Percentiles rank a stretch among this genome's conserved stretches.
These are phyloP conservation scores for Hystrix brachyura DNA, from an alignment of 2,113 vertebrate genomes.

Conservation along the genomic window DNA sequence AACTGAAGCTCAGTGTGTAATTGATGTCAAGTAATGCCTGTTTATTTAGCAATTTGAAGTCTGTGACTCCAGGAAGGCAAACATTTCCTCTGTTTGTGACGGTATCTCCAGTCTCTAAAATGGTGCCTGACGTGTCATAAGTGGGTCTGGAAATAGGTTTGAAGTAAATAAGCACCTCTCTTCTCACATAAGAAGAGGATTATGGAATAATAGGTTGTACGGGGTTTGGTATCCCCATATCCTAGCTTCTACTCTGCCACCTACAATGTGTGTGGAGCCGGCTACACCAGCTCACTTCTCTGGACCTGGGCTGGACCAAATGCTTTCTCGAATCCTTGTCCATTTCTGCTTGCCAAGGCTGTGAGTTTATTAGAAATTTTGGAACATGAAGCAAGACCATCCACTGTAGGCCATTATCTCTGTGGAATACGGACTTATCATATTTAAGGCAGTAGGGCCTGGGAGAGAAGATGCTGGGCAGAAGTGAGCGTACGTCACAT, in stretches of 20 bases:
- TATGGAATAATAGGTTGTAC: background rate
- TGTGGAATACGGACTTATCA: background rate
- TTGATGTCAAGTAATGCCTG: background rate
- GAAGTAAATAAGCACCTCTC: background rate
- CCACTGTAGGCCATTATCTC: background rate
- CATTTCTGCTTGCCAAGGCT: background rate
- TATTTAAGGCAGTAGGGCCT: background rate
- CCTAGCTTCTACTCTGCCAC: background rate
- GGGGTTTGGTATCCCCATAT: background rate
- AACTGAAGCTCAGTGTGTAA: background rate
- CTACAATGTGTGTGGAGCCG: background rate
- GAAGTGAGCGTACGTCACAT: background rate
- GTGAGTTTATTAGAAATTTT: constrained; percentile 6
- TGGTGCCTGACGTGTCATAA: background rate
- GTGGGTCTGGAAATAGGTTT: background rate
- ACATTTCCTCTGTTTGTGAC: background rate
- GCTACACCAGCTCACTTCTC: background rate
- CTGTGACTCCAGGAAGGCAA: background rate
- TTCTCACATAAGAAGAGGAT: background rate
- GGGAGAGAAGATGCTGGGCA: background rate
- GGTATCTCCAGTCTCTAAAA: background rate
- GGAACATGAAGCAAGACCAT: background rate
- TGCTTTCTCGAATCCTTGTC: background rate
- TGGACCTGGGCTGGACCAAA: background rate
- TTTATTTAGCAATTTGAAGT: background rate